A percentile compares a stretch with the other conserved stretches of the same genome.
Conservation (phyloP, 1,140 invertebrate species). For the Lucilia cuprina region DNA sequence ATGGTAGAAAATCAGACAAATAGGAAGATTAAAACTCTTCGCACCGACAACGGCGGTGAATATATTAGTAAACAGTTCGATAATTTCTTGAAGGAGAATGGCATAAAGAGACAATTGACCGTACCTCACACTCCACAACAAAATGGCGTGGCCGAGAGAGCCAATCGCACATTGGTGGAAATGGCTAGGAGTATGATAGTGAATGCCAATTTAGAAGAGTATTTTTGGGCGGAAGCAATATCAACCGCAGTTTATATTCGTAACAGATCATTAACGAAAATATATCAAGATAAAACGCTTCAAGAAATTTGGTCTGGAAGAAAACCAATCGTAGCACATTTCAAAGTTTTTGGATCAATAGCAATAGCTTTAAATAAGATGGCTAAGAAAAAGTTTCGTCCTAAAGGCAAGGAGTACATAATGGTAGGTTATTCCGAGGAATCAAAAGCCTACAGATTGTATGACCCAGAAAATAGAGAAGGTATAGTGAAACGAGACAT, state of each 20-base stretch:
- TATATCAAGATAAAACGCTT: conserved; percentile 7
- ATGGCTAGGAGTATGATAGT: conserved; percentile 24
- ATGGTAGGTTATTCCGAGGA: not conserved
- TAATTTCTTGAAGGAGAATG: conserved; percentile 28
- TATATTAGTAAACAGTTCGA: conserved; percentile 35
- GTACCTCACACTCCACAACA: conserved; percentile 50
- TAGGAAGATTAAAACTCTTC: conserved; percentile 45
- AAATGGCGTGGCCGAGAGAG: conserved; percentile 46
- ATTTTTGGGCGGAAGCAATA: conserved; percentile 45
- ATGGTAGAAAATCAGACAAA: conserved; percentile 45
- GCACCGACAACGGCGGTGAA: conserved; percentile 48
- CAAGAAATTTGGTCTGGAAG: not conserved
- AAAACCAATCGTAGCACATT: not conserved
- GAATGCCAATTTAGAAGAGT: not conserved
- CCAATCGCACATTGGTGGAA: conserved; percentile 6
- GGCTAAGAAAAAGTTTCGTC: conserved; percentile 37
- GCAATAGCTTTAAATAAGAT: conserved; percentile 1
- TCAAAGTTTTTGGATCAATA: conserved; percentile 19
- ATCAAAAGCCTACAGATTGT: conserved; percentile 24
- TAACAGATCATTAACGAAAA: conserved; percentile 37
- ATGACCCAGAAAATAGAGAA: not conserved
- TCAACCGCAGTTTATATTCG: conserved; percentile 41
- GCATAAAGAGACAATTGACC: conserved; percentile 45
- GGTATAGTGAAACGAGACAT: conserved; percentile 24
- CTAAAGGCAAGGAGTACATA: conserved; percentile 22